Conservation (phyloP, 1,140 invertebrate genomes). For the Drosophila ercepeae region DNA sequence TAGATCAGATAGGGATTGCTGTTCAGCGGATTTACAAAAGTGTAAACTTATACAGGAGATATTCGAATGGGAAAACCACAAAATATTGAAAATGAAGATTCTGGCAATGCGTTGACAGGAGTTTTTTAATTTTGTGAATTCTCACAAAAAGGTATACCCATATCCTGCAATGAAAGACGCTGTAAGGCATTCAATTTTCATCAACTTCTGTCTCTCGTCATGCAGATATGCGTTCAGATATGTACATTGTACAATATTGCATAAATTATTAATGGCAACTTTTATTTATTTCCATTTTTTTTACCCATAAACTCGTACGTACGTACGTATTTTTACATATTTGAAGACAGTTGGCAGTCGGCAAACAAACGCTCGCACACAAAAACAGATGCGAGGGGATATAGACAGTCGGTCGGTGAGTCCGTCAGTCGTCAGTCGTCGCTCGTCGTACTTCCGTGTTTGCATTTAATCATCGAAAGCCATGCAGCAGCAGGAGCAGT, state of each 20-base stretch:
- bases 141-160: neutral
- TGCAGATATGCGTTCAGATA: conserved; percentile 60
- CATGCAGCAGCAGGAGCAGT: conserved; percentile 29
- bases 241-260: conserved; percentile 67
- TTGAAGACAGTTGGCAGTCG: conserved; percentile 79
- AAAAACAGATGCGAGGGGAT: conserved; percentile 7
- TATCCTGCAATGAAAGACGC: conserved; percentile 8
- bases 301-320: neutral
- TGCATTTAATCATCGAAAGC: conserved; percentile 81
- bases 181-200: conserved; percentile 78
- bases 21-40: neutral
- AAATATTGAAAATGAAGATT: neutral
- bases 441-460: conserved; percentile 80
- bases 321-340: conserved; percentile 68
- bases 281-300: conserved; percentile 73
- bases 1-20: conserved; percentile 11
- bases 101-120: conserved; percentile 57
- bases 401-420: conserved; percentile 42
- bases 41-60: conserved; percentile 12
- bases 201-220: conserved; percentile 53
- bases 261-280: conserved; percentile 81
- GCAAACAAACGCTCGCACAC: conserved; percentile 67
- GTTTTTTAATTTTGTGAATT: conserved; percentile 65
- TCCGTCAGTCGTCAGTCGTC: conserved; percentile 41
- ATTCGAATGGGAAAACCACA: too few relatives aligned